Evolutionary conservation across 1,140 invertebrate genomes (phyloP).

Genomic region (Anastatus disparis): DNA sequence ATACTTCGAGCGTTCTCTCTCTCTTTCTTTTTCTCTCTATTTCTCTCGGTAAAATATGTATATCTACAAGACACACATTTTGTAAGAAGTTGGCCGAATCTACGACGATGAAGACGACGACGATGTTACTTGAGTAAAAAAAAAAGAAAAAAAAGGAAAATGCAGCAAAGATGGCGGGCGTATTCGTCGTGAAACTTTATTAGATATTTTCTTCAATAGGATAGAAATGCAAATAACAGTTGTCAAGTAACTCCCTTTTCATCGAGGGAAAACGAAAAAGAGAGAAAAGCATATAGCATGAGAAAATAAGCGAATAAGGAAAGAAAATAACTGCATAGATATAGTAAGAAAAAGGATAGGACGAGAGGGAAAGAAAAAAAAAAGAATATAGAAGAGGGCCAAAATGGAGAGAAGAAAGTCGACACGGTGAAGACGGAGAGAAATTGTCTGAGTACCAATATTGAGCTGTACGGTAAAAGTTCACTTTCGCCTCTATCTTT

Average conservation of each 20-base stretch:
- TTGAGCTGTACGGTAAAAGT: slow-evolving; percentile 59
- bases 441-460: slow-evolving; percentile 54
- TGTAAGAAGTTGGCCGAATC: slow-evolving; percentile 22
- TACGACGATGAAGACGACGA: too few species aligned
- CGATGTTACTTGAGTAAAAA: too few species aligned
- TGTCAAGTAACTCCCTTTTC: slow-evolving; percentile 56
- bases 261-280: slow-evolving; percentile 11
- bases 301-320: slow-evolving; percentile 27
- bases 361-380: slow-evolving; percentile 31
- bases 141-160: too few species aligned
- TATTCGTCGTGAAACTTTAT: slow-evolving; percentile 53
- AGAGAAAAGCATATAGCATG: slow-evolving; percentile 7
- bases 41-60: slow-evolving; percentile 17
- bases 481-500: slow-evolving; percentile 30
- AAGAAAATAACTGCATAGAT: slow-evolving; percentile 35
- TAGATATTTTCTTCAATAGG: slow-evolving; percentile 61
- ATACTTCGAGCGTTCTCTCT: slow-evolving; percentile 15
- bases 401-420: slow-evolving; percentile 38
- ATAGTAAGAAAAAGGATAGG: slow-evolving; percentile 11
- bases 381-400: too few species aligned
- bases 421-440: slow-evolving; percentile 22
- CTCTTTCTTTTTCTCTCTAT: too few species aligned
- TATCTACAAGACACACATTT: slow-evolving; percentile 10
- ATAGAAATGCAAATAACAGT: slow-evolving; percentile 61
- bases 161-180: neutral